Percentiles rank a stretch among this genome's conserved stretches.
phyloP scores from a whole-genome alignment of 2,797 vertebrate species.

The Falco naumanni region DNA sequence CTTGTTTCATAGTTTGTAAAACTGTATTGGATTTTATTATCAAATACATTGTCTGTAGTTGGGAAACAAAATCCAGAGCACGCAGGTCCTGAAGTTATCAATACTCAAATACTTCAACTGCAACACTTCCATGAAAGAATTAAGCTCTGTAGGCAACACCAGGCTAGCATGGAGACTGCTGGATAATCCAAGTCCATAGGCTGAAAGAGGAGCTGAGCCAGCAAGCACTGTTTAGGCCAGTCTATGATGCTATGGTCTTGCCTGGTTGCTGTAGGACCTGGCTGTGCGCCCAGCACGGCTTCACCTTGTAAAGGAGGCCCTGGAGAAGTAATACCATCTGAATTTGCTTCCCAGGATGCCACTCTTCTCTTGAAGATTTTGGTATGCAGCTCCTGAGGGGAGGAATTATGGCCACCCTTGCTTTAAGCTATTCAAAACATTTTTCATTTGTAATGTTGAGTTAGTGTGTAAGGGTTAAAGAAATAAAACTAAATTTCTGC shows the following conservation, averaged over 20 bases:
- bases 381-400: not conserved
- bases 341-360: not conserved
- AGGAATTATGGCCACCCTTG: not conserved
- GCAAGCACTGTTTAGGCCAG: not conserved
- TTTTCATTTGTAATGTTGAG: not conserved
- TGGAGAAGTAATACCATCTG: not conserved
- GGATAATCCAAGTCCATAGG: not conserved
- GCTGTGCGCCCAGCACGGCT: not conserved
- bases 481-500: not conserved
- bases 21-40: not conserved
- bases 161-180: not conserved
- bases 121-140: not conserved
- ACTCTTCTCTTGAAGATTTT: not conserved
- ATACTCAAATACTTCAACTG: not conserved
- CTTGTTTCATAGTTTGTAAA: not conserved
- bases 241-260: not conserved
- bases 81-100: not conserved
- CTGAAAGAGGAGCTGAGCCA: not conserved
- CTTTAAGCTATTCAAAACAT: constrained; percentile 14
- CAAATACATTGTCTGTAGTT: not conserved
- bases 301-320: not conserved
- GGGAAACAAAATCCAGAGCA: not conserved
- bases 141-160: not conserved
- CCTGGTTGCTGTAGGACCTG: not conserved
- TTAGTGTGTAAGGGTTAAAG: not conserved